These are phyloP conservation scores for Perca flavescens DNA, from an alignment of 2,113 vertebrate genomes.

Conservation along the genomic window DNA sequence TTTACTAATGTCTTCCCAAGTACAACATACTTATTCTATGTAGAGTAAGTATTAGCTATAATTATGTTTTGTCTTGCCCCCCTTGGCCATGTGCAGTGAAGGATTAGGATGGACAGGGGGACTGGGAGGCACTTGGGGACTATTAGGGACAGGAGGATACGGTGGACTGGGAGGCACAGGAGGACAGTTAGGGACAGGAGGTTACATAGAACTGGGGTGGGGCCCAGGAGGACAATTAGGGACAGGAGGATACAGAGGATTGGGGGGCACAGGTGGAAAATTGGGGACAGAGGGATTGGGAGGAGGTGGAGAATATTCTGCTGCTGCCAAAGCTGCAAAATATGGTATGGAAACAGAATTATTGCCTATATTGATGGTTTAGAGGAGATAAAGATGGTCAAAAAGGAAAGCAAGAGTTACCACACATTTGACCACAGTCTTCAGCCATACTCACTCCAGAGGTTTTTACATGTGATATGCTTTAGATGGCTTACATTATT, in stretches of 20 bases:
- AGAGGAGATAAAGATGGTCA: not conserved
- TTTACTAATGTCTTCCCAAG: not conserved
- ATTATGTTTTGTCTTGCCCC: not conserved
- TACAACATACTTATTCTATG: not conserved
- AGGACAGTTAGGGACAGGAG: too few species aligned
- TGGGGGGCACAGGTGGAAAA: too few species aligned
- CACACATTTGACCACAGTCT: not conserved
- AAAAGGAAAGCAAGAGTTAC: not conserved
- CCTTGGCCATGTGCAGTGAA: not conserved
- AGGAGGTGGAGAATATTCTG: constrained; percentile 36
- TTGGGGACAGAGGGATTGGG: not conserved
- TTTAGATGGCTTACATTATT: too few species aligned
- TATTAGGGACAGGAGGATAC: not conserved
- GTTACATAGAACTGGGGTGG: too few species aligned
- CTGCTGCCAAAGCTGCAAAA: constrained; percentile 63
- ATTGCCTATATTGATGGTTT: too few species aligned
- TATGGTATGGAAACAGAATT: constrained; percentile 28
- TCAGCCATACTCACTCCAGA: not conserved
- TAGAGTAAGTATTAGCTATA: not conserved
- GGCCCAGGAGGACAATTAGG: too few species aligned
- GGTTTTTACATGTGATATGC: too few species aligned
- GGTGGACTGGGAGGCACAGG: too few species aligned
- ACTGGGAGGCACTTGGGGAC: constrained; percentile 1
- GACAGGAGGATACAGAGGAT: not conserved
- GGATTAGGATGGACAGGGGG: not conserved